A percentile compares a stretch with the other conserved stretches of the same genome.
These are phyloP conservation scores for Acleris cristana DNA, from an alignment of 2,888 invertebrate species.

Conservation along the genomic window DNA sequence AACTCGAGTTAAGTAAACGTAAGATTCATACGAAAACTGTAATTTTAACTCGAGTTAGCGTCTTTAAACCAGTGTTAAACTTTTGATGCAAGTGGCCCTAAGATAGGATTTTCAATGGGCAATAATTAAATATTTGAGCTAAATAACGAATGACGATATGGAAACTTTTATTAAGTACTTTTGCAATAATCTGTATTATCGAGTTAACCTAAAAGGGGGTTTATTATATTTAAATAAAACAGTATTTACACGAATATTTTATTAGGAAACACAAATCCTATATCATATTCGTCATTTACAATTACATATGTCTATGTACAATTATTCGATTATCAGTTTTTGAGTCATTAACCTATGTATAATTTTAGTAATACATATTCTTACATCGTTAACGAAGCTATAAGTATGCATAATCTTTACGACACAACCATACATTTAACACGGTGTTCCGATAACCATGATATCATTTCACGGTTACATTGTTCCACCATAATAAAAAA, in stretches of 20 bases:
- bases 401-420: conserved; percentile 75
- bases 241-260: conserved; percentile 65
- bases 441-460: conserved; percentile 67
- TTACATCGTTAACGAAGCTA: conserved; percentile 67
- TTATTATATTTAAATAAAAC: conserved; percentile 45
- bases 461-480: conserved; percentile 58
- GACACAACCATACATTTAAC: conserved; percentile 85
- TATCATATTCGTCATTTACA: conserved; percentile 66
- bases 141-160: too few species aligned
- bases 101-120: too few species aligned
- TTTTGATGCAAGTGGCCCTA: too few species aligned
- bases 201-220: not conserved
- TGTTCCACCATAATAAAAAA: conserved; percentile 78
- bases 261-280: conserved; percentile 81
- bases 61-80: too few species aligned
- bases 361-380: conserved; percentile 71
- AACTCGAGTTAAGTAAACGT: too few species aligned
- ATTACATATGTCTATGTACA: conserved; percentile 70
- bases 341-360: conserved; percentile 73
- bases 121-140: too few species aligned
- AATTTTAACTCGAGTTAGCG: too few species aligned
- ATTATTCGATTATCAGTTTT: conserved; percentile 71
- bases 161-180: too few species aligned
- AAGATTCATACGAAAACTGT: too few species aligned
- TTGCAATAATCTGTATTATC: too few species aligned